Base-by-base conservation (phyloP, 2,888 invertebrate species). In the Tetragonula carbonaria region DNA sequence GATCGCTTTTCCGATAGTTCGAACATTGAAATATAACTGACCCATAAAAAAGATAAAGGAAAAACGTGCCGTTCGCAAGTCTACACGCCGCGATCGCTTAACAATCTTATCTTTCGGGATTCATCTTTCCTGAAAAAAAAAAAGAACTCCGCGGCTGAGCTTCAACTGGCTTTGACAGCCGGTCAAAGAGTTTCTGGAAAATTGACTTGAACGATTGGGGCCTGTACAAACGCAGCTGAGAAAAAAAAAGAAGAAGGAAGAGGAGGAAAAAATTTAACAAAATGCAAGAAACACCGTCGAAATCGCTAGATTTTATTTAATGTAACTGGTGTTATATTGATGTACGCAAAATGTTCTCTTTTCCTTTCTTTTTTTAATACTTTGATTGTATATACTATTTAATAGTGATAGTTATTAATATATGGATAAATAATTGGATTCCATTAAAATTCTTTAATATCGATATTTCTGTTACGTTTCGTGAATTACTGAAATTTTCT, bases 1-100 rank as follows among this genome's bases (percentile, higher is more conserved):
- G 74, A 79, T 82, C 82, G 78, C 78, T 82, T 79, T 79, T 57
- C 78, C 82, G 65, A 82, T 82, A 82, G 66, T 75, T 74, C 38
- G 50, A 62, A 82, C 75, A 72, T 71, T 57, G 78, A 82, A 78
- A 78, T 78, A 82, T 77, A 84, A 67, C 74, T 74, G 82, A 72
- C 57, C 59, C 62, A 77, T 45, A 74, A 74, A 72, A 74, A 67
- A 74, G 70, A 62, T 65, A 63, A 28, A 70, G 74, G 63, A 70
- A 62, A 68, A 82, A 78, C 73, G 71, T 63, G 62, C 65, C 78
- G 70, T 62, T 51, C 70, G 16, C 51, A 23, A 75, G 62, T 72
- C 72, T 67, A 45, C 68, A 66, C 66, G n/a, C 55, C 33, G 62
- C 50, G 63, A 68, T 80, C 70, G 63, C 67, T 80, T 75, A 71